Evolutionary conservation across 2,797 vertebrate species (phyloP).

Genomic region (Dallia pectoralis): DNA sequence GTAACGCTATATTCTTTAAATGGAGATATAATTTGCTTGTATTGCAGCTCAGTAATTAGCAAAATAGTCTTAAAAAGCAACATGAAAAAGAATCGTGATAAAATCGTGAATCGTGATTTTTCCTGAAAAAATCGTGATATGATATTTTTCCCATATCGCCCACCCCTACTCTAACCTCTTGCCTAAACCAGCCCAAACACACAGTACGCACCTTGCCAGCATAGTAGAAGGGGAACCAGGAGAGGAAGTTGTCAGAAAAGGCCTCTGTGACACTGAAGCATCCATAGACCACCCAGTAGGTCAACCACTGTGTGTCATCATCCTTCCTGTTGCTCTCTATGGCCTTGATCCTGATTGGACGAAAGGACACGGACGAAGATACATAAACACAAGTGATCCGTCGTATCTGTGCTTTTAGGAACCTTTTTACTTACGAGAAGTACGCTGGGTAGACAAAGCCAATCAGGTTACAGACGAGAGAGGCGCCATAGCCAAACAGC

Average conservation of each 20-base stretch:
- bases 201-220: slow-evolving; percentile 87
- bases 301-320: slow-evolving; percentile 94
- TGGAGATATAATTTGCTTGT: too few species aligned
- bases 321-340: slow-evolving; percentile 88
- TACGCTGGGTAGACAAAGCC: slow-evolving; percentile 93
- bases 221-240: slow-evolving; percentile 97
- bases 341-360: slow-evolving; percentile 84
- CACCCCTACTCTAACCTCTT: not conserved
- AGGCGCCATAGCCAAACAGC: slow-evolving; percentile 89
- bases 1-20: too few species aligned
- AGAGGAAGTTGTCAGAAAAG: slow-evolving; percentile 94
- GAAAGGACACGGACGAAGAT: not conserved
- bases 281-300: slow-evolving; percentile 96
- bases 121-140: too few species aligned
- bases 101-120: too few species aligned
- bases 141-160: too few species aligned
- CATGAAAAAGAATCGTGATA: too few species aligned
- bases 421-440: slow-evolving; percentile 82
- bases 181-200: not conserved
- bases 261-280: slow-evolving; percentile 85
- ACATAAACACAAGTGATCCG: not conserved
- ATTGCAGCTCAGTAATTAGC: too few species aligned
- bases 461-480: slow-evolving; percentile 92
- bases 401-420: not conserved
- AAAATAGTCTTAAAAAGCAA: too few species aligned